A percentile compares a stretch with the other conserved stretches of the same genome.
Conservation (phyloP, 2,888 invertebrate genomes). For the Sphaerophoria taeniata region DNA sequence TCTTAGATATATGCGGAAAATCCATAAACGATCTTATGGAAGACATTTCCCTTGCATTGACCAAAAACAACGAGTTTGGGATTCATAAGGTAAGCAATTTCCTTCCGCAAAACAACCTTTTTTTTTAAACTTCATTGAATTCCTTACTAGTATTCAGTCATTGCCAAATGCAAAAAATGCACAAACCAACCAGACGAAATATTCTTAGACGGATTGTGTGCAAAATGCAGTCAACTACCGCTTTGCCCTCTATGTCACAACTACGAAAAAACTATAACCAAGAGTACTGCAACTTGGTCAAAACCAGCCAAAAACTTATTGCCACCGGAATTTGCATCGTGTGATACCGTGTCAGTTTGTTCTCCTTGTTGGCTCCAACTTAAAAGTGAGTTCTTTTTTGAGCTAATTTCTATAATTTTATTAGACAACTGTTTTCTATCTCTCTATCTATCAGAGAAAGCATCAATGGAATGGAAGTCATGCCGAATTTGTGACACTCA, state of each 20-base stretch:
- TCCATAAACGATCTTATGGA: background rate
- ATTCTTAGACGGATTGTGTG: conserved; percentile 15
- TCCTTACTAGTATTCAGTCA: conserved; percentile 3
- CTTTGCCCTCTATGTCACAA: conserved; percentile 15
- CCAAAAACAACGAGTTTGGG: conserved; percentile 34
- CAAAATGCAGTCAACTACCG: conserved; percentile 23
- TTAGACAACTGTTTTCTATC: background rate
- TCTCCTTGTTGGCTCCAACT: background rate
- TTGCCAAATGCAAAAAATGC: conserved; percentile 48
- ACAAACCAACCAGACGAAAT: background rate
- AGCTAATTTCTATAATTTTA: too few species aligned
- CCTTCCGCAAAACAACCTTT: background rate
- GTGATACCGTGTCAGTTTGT: background rate
- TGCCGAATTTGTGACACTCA: conserved; percentile 60
- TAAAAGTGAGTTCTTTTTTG: conserved; percentile 1
- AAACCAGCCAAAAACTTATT: conserved; percentile 19
- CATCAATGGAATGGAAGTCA: conserved; percentile 34
- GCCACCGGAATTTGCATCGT: background rate
- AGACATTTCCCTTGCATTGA: background rate
- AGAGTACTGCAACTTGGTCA: conserved; percentile 24
- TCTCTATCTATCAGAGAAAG: conserved; percentile 25
- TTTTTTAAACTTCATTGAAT: background rate
- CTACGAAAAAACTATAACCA: background rate
- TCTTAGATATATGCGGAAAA: conserved; percentile 46
- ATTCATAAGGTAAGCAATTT: background rate